phyloP scores from a whole-genome alignment of 2,888 invertebrate genomes.

The Pelosia muscerda region DNA sequence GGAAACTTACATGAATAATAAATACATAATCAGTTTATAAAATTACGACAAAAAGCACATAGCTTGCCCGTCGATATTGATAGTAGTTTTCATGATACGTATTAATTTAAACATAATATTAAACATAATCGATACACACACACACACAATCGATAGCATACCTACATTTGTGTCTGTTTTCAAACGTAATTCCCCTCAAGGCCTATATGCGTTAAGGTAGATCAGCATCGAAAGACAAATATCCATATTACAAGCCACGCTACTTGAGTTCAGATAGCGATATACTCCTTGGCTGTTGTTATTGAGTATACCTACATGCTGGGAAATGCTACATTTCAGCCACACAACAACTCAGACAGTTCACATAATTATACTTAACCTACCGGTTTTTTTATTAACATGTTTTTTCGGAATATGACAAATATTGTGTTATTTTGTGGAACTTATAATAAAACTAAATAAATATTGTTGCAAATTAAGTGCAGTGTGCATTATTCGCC shows the following conservation, averaged over 20 bases:
- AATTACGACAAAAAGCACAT: neutral
- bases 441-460: neutral
- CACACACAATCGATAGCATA: too few species aligned
- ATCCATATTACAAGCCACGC: too few species aligned
- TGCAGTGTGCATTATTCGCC: slow-evolving; percentile 52
- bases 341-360: too few species aligned
- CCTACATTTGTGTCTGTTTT: too few species aligned
- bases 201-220: neutral
- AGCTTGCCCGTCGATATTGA: neutral
- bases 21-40: slow-evolving; percentile 3
- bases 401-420: neutral
- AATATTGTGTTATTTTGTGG: neutral
- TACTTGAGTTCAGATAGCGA: neutral
- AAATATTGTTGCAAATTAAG: slow-evolving; percentile 12
- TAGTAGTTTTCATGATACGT: neutral
- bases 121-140: too few species aligned
- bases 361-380: too few species aligned
- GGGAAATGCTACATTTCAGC: too few species aligned
- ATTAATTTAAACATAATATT: too few species aligned
- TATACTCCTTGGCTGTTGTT: neutral
- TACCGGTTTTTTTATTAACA: too few species aligned
- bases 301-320: too few species aligned
- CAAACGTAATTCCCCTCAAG: neutral
- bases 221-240: neutral
- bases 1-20: slow-evolving; percentile 3